Base-by-base conservation (phyloP, 1,140 invertebrate species). In the Camponotus floridanus region DNA sequence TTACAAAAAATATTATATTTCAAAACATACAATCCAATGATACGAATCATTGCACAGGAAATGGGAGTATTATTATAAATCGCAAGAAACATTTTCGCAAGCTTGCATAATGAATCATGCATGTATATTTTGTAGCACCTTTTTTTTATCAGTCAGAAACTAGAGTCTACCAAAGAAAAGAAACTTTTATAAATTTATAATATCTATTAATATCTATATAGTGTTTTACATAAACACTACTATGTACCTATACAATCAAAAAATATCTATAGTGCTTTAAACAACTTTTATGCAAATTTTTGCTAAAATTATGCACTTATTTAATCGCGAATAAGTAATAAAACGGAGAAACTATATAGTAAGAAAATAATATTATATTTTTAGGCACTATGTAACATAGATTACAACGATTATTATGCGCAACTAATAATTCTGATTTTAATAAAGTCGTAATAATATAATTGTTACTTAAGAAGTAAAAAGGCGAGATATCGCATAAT, bases 131-230 rank as follows among this genome's bases (percentile, higher is more conserved):
- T 45, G 51, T 83, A 83, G 67, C 79, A 83, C 79, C 79, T 83
- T 26, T 26, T 26, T 26, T 26, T 83, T 73, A 55, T 83, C 79
- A 83, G 68, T 83, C 79, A 73, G 55, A 83, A 83, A 83, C 21
- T 45, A 83, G 36, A 68, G 9, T 83, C 42, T 57, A 73, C 31
- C n/a, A 5, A 33, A 68, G 48, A 70, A 83, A 73, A n/a, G 21
- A 59, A 81, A 83, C n/a, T 5, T 73, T 73, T 48, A 73, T 31
- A 83, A 88, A 31, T 88, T 61, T 85, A 51, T 84, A 71, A 88
- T 81, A 70, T 86, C 76, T 85, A 59, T 71, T 73, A 85, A 62
- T 36, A 51, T 51, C 15, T 51, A 78, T 81, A 61, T 81, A 81
- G 62, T 42, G 68, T 74, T 39, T 74, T 59, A 62, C 8, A n/a